Evolutionary conservation across 2,113 vertebrate genomes (phyloP).

Genomic region (Amphiprion ocellaris): DNA sequence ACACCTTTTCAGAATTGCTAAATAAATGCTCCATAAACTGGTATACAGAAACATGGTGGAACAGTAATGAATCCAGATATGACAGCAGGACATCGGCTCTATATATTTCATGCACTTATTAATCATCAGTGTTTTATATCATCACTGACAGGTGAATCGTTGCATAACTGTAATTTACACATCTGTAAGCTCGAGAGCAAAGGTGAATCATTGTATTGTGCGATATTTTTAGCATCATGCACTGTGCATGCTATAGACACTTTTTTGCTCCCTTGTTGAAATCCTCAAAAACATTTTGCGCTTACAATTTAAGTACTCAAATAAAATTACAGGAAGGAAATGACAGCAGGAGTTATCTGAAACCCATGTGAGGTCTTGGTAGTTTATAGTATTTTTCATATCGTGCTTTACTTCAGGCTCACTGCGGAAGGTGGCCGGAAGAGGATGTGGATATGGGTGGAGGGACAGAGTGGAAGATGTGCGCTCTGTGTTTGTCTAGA

Average conservation of each 20-base stretch:
- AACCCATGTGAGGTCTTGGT: conserved; percentile 3
- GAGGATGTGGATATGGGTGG: conserved; percentile 70
- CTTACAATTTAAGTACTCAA: background rate
- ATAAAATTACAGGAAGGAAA: background rate
- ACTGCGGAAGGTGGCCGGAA: conserved; percentile 41
- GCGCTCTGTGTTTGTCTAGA: conserved; percentile 53
- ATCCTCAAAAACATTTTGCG: too few species aligned
- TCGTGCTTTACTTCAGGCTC: conserved; percentile 29
- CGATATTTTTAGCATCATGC: background rate
- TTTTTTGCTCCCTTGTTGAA: background rate
- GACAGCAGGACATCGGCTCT: background rate
- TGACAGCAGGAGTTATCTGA: background rate
- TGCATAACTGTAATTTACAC: background rate
- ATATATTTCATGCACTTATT: background rate
- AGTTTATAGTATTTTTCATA: conserved; percentile 18
- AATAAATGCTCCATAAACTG: background rate
- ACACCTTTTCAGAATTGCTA: background rate
- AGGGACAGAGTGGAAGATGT: conserved; percentile 36
- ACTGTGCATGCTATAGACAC: background rate
- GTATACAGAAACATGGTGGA: background rate
- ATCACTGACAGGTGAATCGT: background rate
- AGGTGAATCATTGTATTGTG: conserved; percentile 4
- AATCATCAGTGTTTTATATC: conserved; percentile 8
- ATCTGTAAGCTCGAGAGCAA: background rate
- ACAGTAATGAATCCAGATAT: background rate